These are phyloP conservation scores for Rhinella marina DNA, from an alignment of 2,797 vertebrate genomes.

Conservation along the genomic window DNA sequence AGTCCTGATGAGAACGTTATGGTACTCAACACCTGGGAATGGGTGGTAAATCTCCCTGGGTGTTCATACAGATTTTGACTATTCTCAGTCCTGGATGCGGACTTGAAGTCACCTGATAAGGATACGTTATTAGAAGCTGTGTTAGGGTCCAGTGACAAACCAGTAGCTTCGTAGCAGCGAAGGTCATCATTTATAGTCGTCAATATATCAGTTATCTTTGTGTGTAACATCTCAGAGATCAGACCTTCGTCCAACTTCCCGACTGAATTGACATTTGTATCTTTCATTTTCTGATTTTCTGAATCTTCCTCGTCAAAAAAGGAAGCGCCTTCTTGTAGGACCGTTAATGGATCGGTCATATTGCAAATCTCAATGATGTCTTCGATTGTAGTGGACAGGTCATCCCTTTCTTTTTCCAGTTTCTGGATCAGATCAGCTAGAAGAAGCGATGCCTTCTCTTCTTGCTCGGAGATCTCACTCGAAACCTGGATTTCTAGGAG, in stretches of 20 bases:
- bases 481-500: background rate
- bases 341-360: conserved; percentile 17
- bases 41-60: background rate
- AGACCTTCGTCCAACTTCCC: conserved; percentile 6
- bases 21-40: conserved; percentile 16
- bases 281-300: background rate
- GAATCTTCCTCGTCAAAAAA: background rate
- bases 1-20: background rate
- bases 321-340: background rate
- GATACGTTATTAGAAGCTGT: background rate
- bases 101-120: background rate
- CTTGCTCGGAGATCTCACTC: conserved; percentile 13
- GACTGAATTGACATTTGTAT: background rate
- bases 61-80: background rate
- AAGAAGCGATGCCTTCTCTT: background rate
- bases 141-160: conserved; percentile 25
- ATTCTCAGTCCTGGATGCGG: background rate
- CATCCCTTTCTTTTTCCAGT: background rate
- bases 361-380: background rate
- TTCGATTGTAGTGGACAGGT: background rate
- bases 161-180: background rate
- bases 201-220: background rate
- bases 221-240: conserved; percentile 14
- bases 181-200: background rate
- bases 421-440: background rate